Evolutionary conservation across 1,140 invertebrate genomes (phyloP).

Genomic region (Pygmarrhopalites habei): DNA sequence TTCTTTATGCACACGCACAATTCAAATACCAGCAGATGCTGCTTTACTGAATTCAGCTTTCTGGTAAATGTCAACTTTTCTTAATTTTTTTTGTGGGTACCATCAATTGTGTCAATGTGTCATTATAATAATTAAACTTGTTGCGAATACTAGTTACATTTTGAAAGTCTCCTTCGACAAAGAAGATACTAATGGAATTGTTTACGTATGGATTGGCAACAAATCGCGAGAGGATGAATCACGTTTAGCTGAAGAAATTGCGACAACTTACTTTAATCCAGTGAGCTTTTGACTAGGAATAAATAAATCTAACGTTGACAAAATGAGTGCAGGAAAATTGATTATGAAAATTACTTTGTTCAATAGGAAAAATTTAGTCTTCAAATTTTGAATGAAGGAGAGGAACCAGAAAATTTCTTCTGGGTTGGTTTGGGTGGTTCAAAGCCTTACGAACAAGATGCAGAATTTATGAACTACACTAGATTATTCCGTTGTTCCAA

Average conservation of each 20-base stretch:
- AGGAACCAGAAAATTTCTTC: constrained; percentile 98
- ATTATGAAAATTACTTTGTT: constrained; percentile 15
- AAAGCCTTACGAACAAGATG: constrained; percentile 84
- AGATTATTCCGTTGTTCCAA: constrained; percentile 97
- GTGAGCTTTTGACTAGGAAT: constrained; percentile 44
- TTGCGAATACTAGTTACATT: constrained; percentile 67
- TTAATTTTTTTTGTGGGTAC: no score
- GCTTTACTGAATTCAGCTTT: constrained; percentile 71
- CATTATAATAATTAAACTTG: constrained; percentile 4
- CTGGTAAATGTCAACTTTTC: constrained; percentile 52
- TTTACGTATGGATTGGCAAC: constrained; percentile 95
- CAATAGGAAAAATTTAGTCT: constrained; percentile 69
- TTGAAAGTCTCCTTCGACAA: constrained; percentile 92
- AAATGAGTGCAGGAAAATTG: no score
- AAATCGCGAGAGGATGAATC: constrained; percentile 83
- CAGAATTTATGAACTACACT: constrained; percentile 88
- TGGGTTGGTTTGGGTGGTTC: constrained; percentile 91
- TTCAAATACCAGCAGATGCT: constrained; percentile 80
- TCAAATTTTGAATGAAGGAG: constrained; percentile 85
- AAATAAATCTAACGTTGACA: not conserved
- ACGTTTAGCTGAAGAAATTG: constrained; percentile 82
- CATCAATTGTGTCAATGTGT: no score
- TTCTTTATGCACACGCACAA: constrained; percentile 82
- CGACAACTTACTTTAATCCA: constrained; percentile 86
- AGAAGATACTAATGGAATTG: constrained; percentile 80